phyloP scores from a whole-genome alignment of 2,113 vertebrate genomes.

The Alaudala cheleensis region DNA sequence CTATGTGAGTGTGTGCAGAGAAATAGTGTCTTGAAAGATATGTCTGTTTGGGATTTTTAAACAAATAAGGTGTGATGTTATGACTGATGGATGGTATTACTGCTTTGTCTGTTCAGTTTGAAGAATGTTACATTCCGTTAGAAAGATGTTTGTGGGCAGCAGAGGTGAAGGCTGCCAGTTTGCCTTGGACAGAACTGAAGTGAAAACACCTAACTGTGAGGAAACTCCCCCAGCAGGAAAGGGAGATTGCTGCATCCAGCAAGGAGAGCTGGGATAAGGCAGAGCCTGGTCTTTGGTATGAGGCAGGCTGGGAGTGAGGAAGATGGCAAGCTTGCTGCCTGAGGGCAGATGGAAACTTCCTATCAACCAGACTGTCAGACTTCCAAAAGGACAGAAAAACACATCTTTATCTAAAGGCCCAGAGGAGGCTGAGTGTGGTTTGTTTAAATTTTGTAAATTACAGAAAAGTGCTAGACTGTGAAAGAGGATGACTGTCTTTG shows the following conservation, averaged over 20 bases:
- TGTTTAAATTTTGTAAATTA: neutral
- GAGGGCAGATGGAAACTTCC: neutral
- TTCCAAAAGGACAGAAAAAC: neutral
- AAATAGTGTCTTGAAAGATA: neutral
- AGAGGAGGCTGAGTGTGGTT: neutral
- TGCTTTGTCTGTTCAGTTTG: neutral
- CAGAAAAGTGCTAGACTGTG: neutral
- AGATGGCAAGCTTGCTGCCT: accelerated
- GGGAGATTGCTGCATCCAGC: neutral
- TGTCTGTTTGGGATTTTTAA: neutral
- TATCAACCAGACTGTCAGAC: no score
- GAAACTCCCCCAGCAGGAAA: neutral
- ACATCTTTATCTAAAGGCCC: neutral
- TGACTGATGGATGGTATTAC: neutral
- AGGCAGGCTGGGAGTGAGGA: neutral
- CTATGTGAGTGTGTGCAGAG: neutral
- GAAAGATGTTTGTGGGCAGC: neutral
- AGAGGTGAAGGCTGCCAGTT: neutral
- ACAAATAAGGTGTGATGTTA: neutral
- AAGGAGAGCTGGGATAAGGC: no score
- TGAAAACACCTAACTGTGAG: neutral
- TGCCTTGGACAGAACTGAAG: neutral
- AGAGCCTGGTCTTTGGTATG: neutral
- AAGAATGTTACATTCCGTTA: neutral
- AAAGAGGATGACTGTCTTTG: neutral